Conservation (phyloP, 2,797 vertebrate genomes). For the Chiloscyllium punctatum region DNA sequence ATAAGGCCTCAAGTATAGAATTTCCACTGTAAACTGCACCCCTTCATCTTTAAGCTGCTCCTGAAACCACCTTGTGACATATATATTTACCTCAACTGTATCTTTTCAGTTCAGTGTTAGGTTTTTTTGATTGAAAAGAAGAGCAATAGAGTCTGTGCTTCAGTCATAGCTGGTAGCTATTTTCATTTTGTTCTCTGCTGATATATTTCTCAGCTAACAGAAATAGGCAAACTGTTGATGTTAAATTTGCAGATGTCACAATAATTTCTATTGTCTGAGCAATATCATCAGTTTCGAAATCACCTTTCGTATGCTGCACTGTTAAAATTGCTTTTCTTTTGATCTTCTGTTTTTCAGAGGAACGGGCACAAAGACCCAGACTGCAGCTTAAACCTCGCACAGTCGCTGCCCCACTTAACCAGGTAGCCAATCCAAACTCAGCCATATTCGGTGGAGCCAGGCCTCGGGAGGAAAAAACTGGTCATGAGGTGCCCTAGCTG, state of each 20-base stretch:
- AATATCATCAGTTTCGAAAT: neutral
- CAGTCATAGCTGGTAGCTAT: neutral
- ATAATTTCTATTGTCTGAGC: neutral
- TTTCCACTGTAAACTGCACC: neutral
- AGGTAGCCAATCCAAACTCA: conserved; percentile 97
- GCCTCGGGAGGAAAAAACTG: conserved; percentile 86
- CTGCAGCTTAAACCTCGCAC: conserved; percentile 97
- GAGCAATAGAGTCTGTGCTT: neutral
- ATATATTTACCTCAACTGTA: neutral
- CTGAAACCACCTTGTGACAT: neutral
- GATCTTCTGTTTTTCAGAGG: conserved; percentile 66
- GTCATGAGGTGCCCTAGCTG: conserved; percentile 72
- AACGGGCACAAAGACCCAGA: conserved; percentile 86
- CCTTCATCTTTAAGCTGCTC: neutral
- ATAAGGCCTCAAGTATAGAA: neutral
- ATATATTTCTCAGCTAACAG: neutral
- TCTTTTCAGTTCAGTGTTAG: neutral
- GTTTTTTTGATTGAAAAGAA: neutral
- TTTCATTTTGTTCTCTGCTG: neutral
- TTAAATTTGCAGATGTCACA: neutral
- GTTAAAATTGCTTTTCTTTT: neutral
- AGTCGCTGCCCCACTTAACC: conserved; percentile 87
- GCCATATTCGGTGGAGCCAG: conserved; percentile 96
- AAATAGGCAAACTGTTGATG: neutral
- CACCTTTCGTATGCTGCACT: neutral